A percentile compares a stretch with the other conserved stretches of the same genome.
Evolutionary conservation across 2,888 invertebrate species (phyloP).

Genomic region (Hirtodrosophila alboralis): DNA sequence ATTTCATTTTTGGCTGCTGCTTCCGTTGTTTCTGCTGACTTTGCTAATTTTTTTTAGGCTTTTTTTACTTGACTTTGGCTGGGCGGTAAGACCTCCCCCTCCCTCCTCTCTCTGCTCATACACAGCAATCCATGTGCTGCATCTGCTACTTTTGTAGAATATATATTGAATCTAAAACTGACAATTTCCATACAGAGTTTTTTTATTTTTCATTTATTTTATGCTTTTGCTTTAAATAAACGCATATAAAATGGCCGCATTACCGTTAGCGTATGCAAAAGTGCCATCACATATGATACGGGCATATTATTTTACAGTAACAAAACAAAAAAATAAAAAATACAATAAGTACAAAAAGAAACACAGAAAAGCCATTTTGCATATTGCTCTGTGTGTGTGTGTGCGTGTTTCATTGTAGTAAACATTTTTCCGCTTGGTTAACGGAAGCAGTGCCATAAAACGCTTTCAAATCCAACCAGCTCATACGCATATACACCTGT

Average conservation of each 20-base stretch:
- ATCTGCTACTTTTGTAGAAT: constrained; percentile 22
- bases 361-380: constrained; percentile 58
- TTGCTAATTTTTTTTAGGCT: constrained; percentile 6
- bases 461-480: constrained; percentile 48
- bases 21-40: constrained; percentile 42
- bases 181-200: constrained; percentile 33
- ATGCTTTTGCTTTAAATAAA: constrained; percentile 45
- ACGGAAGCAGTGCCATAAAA: constrained; percentile 70
- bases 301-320: constrained; percentile 14
- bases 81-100: not conserved
- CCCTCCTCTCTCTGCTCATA: not conserved
- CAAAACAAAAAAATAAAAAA: constrained; percentile 15
- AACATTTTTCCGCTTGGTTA: constrained; percentile 72
- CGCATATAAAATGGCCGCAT: constrained; percentile 46
- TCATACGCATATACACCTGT: constrained; percentile 28
- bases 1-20: constrained; percentile 36
- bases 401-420: constrained; percentile 45
- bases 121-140: constrained; percentile 11
- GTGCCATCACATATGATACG: constrained; percentile 38
- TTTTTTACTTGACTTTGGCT: constrained; percentile 34
- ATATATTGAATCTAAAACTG: constrained; percentile 29
- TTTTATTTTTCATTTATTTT: constrained; percentile 35
- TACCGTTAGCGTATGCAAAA: constrained; percentile 37
- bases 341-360: constrained; percentile 10
- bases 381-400: constrained; percentile 42